Base-by-base conservation (phyloP, 2,888 invertebrate genomes). In the Epiblema foenella region DNA sequence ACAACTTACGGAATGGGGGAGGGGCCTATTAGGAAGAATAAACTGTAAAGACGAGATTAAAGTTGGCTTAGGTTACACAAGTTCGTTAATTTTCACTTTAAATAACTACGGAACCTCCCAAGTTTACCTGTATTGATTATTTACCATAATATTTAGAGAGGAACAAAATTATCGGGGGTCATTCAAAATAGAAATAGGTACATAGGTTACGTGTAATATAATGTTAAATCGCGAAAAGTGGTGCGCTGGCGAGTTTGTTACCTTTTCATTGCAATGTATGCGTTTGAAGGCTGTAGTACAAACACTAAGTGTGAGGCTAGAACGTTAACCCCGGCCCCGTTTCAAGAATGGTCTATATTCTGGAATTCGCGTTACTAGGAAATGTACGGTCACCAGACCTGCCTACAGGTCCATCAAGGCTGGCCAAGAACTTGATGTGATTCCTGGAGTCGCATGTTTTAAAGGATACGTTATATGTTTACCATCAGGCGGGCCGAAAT, bases 211-310 rank as follows among this genome's bases (percentile, higher is more conserved):
- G 9, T 8, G 33, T 33, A 33, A n/a, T n/a, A n/a, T n/a, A n/a
- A 46, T 8, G 46, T n/a, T 29, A 56, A 29, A 29, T 11, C 52
- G 20, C 12, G 56, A 56, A 56, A 46, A 60, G 17, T 11, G 60
- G 49, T 62, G 33, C 17, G 62, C 49, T 62, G 42, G 42, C 15
- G 42, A 5, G 15, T 42, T 8, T 46, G 46, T 62, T 62, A 33
- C 49, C 49, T 33, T 18, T 33, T 12, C 49, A 18, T 8, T 62
- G 62, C 49, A 62, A 62, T 33, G 62, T 33, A 33, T 46, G 49
- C 8, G 2, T 62, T n/a, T 39, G 24, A 29, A 17, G 46, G 46
- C 46, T 60, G 17, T 60, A 18, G 18, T 18, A 60, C 60, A 46
- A 49, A 49, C 46, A 46, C 60, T 60, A 33, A 33, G 33, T 33